Evolutionary conservation across 2,113 vertebrate species (phyloP).

Genomic region (Mobula hypostoma): DNA sequence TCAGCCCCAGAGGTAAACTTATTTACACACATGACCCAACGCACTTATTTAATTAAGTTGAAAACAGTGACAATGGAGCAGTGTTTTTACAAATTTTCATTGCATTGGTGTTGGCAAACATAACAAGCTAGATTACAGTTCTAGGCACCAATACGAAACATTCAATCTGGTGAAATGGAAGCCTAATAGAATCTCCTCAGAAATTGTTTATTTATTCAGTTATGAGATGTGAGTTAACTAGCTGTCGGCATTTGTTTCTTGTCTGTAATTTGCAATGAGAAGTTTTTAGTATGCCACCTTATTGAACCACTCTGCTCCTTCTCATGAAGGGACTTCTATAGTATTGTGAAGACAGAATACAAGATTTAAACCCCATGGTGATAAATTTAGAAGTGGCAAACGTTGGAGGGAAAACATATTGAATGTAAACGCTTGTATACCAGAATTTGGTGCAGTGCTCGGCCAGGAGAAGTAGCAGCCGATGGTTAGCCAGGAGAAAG

Average conservation of each 20-base stretch:
- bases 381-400: background rate
- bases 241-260: too few species aligned
- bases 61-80: background rate
- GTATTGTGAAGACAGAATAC: too few species aligned
- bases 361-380: too few species aligned
- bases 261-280: too few species aligned
- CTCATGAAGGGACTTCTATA: too few species aligned
- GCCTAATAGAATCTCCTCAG: too few species aligned
- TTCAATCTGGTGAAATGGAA: background rate
- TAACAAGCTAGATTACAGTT: background rate
- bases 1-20: background rate
- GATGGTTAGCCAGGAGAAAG: too few species aligned
- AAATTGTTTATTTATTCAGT: too few species aligned
- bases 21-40: background rate
- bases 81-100: background rate
- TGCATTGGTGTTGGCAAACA: background rate
- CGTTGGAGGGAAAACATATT: background rate
- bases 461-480: too few species aligned
- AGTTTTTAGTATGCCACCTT: too few species aligned
- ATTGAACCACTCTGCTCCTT: too few species aligned
- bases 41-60: background rate
- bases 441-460: background rate
- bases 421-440: background rate
- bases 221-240: too few species aligned
- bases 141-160: background rate